Evolutionary conservation across 1,140 invertebrate genomes (phyloP).

Genomic region (Lordiphosa collinella): DNA sequence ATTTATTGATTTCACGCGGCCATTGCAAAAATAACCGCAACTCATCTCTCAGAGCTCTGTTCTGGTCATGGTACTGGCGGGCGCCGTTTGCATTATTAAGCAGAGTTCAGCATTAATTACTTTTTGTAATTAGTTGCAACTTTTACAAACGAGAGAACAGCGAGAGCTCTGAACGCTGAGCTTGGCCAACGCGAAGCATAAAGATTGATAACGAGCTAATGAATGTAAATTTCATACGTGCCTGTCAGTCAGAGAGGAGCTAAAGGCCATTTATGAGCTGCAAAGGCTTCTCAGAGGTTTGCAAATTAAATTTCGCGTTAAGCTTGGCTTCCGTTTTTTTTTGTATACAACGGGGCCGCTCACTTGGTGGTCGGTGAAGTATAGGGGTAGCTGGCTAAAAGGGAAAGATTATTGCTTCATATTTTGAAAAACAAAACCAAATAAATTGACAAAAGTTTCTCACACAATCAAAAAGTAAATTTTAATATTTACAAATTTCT

Average conservation of each 20-base stretch:
- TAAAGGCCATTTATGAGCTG: conserved; percentile 34
- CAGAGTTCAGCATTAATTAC: conserved; percentile 64
- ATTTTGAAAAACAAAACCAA: too few species aligned
- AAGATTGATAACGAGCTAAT: conserved; percentile 77
- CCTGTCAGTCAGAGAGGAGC: conserved; percentile 12
- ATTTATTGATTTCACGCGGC: conserved; percentile 69
- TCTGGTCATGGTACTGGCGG: not conserved
- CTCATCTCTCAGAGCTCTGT: not conserved
- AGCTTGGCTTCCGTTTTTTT: conserved; percentile 61
- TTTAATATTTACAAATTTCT: not conserved
- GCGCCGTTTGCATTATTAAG: conserved; percentile 48
- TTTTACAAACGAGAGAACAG: conserved; percentile 35
- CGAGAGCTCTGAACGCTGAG: too few species aligned
- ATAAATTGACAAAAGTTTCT: too few species aligned
- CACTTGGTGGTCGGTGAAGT: conserved; percentile 23
- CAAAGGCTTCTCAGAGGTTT: conserved; percentile 18
- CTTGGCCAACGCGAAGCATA: conserved; percentile 45
- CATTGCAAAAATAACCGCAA: conserved; percentile 18
- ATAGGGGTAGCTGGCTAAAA: not conserved
- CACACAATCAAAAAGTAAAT: not conserved
- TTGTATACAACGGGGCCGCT: conserved; percentile 7
- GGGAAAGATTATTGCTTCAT: too few species aligned
- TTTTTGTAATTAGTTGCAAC: conserved; percentile 72
- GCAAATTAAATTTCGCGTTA: conserved; percentile 69
- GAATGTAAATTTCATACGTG: conserved; percentile 72